Percentiles rank a stretch among this genome's conserved stretches.
Conservation (phyloP, 2,888 invertebrate species). For the Drosophila flavopinicola region DNA sequence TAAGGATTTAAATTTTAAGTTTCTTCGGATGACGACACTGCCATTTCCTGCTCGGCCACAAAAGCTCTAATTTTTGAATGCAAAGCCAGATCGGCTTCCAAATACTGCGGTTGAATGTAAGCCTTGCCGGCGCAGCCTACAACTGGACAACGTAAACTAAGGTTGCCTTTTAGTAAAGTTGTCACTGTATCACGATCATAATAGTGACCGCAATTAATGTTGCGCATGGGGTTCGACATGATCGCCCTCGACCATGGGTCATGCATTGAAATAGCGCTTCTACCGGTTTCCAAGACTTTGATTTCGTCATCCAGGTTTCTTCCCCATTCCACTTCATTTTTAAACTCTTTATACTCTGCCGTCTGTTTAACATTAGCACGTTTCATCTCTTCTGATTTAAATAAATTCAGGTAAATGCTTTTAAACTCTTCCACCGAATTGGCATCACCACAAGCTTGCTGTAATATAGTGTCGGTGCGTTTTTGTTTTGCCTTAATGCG, state of each 20-base stretch:
- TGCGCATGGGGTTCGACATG: conserved; percentile 47
- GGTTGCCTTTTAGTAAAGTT: conserved; percentile 9
- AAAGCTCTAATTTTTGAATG: conserved; percentile 9
- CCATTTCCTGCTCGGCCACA: conserved; percentile 2
- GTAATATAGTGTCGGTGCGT: conserved; percentile 7
- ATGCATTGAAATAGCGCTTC: conserved; percentile 24
- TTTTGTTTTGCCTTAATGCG: conserved; percentile 15
- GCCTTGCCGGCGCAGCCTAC: conserved; percentile 40
- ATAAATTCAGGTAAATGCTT: not conserved
- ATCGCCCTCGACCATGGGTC: conserved; percentile 55
- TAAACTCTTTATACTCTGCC: conserved; percentile 39
- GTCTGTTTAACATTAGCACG: conserved; percentile 22
- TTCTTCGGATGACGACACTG: conserved; percentile 4
- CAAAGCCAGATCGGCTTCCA: conserved; percentile 25
- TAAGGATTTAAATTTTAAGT: not conserved
- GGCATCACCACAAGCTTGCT: not conserved
- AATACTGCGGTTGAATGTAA: conserved; percentile 26
- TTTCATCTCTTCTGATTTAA: conserved; percentile 16
- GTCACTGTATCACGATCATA: conserved; percentile 42
- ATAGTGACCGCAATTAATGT: conserved; percentile 47
- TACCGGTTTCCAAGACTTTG: conserved; percentile 4
- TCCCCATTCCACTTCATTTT: not conserved
- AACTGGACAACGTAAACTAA: conserved; percentile 41
- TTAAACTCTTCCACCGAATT: conserved; percentile 3
- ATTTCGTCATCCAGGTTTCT: not conserved